These are phyloP conservation scores for Centroberyx gerrardi DNA, from an alignment of 2,797 vertebrate genomes.

Conservation along the genomic window DNA sequence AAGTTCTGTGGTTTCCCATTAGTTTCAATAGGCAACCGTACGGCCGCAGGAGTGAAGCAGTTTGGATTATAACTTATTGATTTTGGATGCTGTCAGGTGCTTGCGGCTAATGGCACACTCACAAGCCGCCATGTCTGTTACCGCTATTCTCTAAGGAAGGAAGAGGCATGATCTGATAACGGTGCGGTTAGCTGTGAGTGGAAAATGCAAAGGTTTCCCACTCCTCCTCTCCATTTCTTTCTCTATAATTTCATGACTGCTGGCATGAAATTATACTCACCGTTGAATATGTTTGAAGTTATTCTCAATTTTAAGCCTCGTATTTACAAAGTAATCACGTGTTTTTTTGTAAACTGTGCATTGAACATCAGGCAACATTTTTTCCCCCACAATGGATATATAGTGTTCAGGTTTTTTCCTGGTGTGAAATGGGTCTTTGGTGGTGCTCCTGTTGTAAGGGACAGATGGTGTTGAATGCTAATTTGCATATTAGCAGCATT, in stretches of 20 bases:
- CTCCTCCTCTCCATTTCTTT: neutral
- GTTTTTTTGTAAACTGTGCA: too few species aligned
- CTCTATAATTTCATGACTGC: neutral
- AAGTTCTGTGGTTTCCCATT: slow-evolving; percentile 22
- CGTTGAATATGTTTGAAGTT: neutral
- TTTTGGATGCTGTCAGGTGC: slow-evolving; percentile 35
- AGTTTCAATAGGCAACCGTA: slow-evolving; percentile 19
- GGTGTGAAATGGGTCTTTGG: too few species aligned
- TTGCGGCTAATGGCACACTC: slow-evolving; percentile 55
- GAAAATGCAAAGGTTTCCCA: neutral
- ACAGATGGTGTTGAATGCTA: too few species aligned
- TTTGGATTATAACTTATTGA: slow-evolving; percentile 42
- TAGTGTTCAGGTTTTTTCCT: too few species aligned
- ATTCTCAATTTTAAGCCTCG: too few species aligned
- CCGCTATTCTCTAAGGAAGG: slow-evolving; percentile 1
- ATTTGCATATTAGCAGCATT: too few species aligned
- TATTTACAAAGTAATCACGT: too few species aligned
- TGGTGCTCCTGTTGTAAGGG: too few species aligned
- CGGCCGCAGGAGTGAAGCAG: neutral
- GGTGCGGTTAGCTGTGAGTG: neutral
- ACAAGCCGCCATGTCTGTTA: slow-evolving; percentile 27
- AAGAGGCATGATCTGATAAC: neutral
- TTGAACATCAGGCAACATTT: too few species aligned
- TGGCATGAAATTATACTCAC: neutral
- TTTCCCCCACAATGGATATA: too few species aligned